Percentiles rank a stretch among this genome's conserved stretches.
phyloP scores from a whole-genome alignment of 2,888 invertebrate genomes.

The Lymantria dispar region DNA sequence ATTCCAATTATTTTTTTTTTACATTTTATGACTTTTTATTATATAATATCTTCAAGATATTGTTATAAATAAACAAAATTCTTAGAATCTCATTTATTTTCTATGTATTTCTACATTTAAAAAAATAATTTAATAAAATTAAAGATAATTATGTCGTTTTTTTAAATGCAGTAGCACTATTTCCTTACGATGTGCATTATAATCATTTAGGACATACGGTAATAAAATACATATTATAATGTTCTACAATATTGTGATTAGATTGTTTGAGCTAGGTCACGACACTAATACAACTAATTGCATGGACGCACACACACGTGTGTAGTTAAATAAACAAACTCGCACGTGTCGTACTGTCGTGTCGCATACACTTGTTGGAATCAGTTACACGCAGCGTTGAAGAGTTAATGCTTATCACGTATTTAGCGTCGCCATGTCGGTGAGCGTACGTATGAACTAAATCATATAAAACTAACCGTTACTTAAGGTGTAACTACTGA shows the following conservation, averaged over 20 bases:
- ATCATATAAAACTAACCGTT: constrained; percentile 52
- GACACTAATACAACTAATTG: constrained; percentile 25
- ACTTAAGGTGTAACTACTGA: constrained; percentile 37
- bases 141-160: too few relatives aligned
- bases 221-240: background rate
- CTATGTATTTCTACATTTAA: too few relatives aligned
- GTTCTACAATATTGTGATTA: constrained; percentile 25
- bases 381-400: constrained; percentile 1
- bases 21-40: too few relatives aligned
- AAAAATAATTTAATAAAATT: too few relatives aligned
- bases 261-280: constrained; percentile 31
- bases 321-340: constrained; percentile 37
- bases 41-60: too few relatives aligned
- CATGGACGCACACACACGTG: constrained; percentile 19
- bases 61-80: too few relatives aligned
- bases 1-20: too few relatives aligned
- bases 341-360: constrained; percentile 34
- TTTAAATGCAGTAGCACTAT: too few relatives aligned
- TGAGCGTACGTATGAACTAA: constrained; percentile 43
- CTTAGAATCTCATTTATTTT: too few relatives aligned
- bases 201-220: too few relatives aligned
- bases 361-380: constrained; percentile 19
- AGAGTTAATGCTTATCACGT: constrained; percentile 38
- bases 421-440: constrained; percentile 23
- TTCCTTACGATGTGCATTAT: too few relatives aligned